Evolutionary conservation across 92 coral and sea anemone species (phyloP), one percentile per base, ranked within the genome.

Genomic region (Palythoa heliodiscus): DNA sequence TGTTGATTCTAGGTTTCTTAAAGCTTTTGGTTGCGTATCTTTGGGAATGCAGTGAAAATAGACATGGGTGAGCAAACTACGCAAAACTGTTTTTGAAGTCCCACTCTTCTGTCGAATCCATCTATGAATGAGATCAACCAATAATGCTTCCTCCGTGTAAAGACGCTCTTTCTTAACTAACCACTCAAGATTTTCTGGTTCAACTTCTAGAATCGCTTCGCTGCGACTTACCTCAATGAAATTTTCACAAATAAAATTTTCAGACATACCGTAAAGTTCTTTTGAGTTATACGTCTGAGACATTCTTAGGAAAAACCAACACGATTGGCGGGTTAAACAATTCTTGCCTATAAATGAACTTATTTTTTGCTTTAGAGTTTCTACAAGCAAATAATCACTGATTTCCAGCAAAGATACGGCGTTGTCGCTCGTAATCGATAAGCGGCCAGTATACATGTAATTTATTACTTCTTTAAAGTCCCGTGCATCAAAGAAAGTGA

Each of bases 31-130:
- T 19, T 79, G 71, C 19, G 15, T 6, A 13, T 79, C 84, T 13
- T 79, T 43, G 1, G 84, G 84, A 79, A 79, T 61, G 25, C 39
- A 40, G 43, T 47, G 84, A 37, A 79, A 79, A 79, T 79, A 68
- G 23, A 79, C 43, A 22, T 47, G 7, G 22, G 37, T 79, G 12
- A 79, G 60, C 61, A 79, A 25, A 22, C 15, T n/a, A 11, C 37
- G 11, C 12, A 64, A 4, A 43, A 39, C n/a, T 10, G 61, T 64
- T 43, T 63, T 47, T 5, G n/a, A 20, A 11, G 55, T 40, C 19
- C 23, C 37, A 11, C 23, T 15, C 25, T 79, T 79, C 25, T 40
- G 84, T 64, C 20, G 23, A 64, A 79, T 23, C 84, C 84, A 79
- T 64, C 72, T 11, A 63, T 5, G 13, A 48, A 79, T 40, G 3